Evolutionary conservation across 2,888 invertebrate species (phyloP).

Genomic region (Oegoconia quadripuncta): DNA sequence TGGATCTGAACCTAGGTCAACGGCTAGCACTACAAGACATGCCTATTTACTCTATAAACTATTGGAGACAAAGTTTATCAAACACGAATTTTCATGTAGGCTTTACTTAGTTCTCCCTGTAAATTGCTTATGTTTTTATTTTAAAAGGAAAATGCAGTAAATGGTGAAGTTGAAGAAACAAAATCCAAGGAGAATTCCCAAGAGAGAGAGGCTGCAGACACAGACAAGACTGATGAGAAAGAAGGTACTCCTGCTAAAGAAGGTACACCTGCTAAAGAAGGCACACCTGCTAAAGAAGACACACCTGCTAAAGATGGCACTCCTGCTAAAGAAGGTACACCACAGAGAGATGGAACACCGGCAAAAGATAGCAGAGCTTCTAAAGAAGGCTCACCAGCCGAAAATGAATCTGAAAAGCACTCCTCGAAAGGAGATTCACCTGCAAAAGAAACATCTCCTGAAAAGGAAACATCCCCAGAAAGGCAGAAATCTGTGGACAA

Average conservation of each 20-base stretch:
- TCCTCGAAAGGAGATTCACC: no score
- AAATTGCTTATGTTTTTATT: background rate
- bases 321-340: slow-evolving; percentile 28
- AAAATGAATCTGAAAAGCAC: no score
- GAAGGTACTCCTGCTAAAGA: slow-evolving; percentile 25
- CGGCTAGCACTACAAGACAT: no score
- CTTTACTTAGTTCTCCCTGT: background rate
- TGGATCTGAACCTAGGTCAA: no score
- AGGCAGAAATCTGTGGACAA: slow-evolving; percentile 49
- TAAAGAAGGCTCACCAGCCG: slow-evolving; percentile 31
- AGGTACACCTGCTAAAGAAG: slow-evolving; percentile 14
- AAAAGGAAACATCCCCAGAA: slow-evolving; percentile 36
- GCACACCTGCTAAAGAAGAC: slow-evolving; percentile 24
- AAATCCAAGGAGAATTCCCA: slow-evolving; percentile 52
- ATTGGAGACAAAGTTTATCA: background rate
- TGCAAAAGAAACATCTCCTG: slow-evolving; percentile 30
- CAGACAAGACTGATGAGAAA: slow-evolving; percentile 18
- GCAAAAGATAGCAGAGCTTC: slow-evolving; percentile 29
- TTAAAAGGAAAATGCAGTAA: slow-evolving; percentile 49
- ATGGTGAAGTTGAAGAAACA: slow-evolving; percentile 52
- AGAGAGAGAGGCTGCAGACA: slow-evolving; percentile 45
- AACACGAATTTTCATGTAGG: background rate
- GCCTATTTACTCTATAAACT: no score
- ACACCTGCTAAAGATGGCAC: slow-evolving; percentile 28
- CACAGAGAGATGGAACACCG: slow-evolving; percentile 11